Evolutionary conservation across 2,888 invertebrate species (phyloP).

Genomic region (Tetragnatha montana): DNA sequence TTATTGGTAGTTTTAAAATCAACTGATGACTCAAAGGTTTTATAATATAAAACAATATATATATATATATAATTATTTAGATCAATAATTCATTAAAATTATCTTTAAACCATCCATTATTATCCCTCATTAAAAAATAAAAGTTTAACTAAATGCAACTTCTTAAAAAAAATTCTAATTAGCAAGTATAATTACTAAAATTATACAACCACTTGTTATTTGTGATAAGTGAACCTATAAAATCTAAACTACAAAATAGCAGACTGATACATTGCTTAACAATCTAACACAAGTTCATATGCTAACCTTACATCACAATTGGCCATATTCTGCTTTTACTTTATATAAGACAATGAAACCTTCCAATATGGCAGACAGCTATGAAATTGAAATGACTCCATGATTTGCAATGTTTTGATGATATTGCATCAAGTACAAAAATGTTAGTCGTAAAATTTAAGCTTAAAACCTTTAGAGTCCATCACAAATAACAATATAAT

Average conservation of each 20-base stretch:
- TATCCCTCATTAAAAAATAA: no score
- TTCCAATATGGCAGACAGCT: constrained; percentile 29
- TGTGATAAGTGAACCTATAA: constrained; percentile 54
- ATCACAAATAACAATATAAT: constrained; percentile 59
- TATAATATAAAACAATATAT: no score
- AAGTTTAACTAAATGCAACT: no score
- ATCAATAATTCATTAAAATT: no score
- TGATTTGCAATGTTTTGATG: constrained; percentile 24
- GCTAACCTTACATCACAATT: neutral
- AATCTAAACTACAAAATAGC: constrained; percentile 18
- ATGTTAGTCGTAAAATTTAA: constrained; percentile 64
- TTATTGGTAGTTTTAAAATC: no score
- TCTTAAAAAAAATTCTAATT: no score
- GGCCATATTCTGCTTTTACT: constrained; percentile 9
- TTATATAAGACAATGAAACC: constrained; percentile 36
- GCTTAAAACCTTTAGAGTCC: constrained; percentile 57
- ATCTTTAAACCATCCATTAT: no score
- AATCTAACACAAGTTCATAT: constrained; percentile 2
- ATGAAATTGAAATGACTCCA: constrained; percentile 39
- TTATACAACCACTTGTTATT: neutral
- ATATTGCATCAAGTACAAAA: constrained; percentile 60
- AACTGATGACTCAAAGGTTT: no score
- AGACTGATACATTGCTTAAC: constrained; percentile 25
- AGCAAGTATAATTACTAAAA: no score
- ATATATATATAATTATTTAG: no score